Base-by-base conservation (phyloP, 2,797 vertebrate species). In the Manis pentadactyla region DNA sequence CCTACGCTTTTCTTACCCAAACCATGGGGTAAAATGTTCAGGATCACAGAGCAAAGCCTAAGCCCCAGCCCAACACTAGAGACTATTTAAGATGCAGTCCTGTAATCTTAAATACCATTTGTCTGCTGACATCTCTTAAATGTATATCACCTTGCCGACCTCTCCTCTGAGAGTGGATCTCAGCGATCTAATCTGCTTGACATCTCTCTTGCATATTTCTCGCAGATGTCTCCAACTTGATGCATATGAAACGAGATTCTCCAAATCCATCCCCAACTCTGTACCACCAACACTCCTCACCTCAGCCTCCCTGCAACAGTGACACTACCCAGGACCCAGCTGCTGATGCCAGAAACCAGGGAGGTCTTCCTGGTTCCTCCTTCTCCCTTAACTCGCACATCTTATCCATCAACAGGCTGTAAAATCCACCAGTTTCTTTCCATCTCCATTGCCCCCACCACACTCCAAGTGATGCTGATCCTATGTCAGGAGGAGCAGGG, bases 131-230 rank as follows among this genome's bases (percentile, higher is more conserved):
- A 69, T 37, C 23, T 82, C 61, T 64, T 46, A 89, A 91, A 59
- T 75, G 37, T 51, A 31, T 31, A 64, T 18, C 57, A 49, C 87
- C 68, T 92, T 46, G 6, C 34, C 61, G 79, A 77, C 84, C 57
- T 97, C 46, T 82, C 51, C 83, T 74, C 82, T 9, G 37, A 91
- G 82, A 23, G 53, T 31, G 39, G 17, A 77, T 49, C 85, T 95
- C 88, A 83, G 57, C 91, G 90, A 91, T 77, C 63, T 15, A 90
- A 87, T 85, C 82, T 88, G 89, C 89, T 89, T 93, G 95, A 59
- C 59, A 7, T 83, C 57, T 55, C 46, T 91, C 27, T 91, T 31
- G 12, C 74, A 27, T 46, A 42, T 73, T 57, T 90, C 51, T 55
- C 74, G 74, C 37, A 86, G 88, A 57, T 63, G 61, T 74, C 55